Evolutionary conservation across 2,888 invertebrate genomes (phyloP).

Genomic region (Latheticus oryzae): DNA sequence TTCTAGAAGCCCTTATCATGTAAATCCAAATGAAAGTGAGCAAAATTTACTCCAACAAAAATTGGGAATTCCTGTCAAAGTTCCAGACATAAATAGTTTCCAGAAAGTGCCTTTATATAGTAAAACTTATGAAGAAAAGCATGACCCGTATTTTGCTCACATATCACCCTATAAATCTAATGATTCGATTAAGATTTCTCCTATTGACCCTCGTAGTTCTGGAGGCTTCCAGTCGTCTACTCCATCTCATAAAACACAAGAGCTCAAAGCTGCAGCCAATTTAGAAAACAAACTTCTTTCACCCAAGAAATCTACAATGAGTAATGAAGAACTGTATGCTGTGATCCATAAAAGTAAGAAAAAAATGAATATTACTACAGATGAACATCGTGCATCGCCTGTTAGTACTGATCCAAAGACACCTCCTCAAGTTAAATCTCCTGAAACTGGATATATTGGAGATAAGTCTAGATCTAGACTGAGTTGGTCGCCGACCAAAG

Average conservation of each 20-base stretch:
- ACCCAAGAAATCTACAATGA: constrained; percentile 79
- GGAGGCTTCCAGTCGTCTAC: constrained; percentile 77
- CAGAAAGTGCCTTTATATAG: constrained; percentile 43
- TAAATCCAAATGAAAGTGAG: too few species aligned
- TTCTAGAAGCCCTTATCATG: constrained; percentile 31
- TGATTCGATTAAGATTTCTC: constrained; percentile 73
- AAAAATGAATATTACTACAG: constrained; percentile 75
- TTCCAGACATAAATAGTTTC: constrained; percentile 48
- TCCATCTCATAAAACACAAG: constrained; percentile 66
- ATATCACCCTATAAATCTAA: constrained; percentile 46
- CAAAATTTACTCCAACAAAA: constrained; percentile 52
- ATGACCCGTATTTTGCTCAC: constrained; percentile 45
- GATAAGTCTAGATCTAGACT: constrained; percentile 70
- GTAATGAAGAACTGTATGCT: constrained; percentile 82
- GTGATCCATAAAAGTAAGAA: constrained; percentile 83
- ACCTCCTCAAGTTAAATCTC: constrained; percentile 62
- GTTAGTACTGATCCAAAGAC: constrained; percentile 28
- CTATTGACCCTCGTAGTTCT: constrained; percentile 74
- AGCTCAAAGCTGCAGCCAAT: constrained; percentile 67
- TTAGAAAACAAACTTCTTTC: constrained; percentile 70
- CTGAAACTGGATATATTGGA: constrained; percentile 73
- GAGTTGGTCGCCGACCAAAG: constrained; percentile 73
- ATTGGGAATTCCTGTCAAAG: constrained; percentile 59
- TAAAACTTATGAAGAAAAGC: constrained; percentile 38
- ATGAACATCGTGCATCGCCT: constrained; percentile 67